Evolutionary conservation across 2,113 vertebrate genomes (phyloP), one percentile per base, ranked within the genome.

Genomic region (Psilopogon haemacephalus): DNA sequence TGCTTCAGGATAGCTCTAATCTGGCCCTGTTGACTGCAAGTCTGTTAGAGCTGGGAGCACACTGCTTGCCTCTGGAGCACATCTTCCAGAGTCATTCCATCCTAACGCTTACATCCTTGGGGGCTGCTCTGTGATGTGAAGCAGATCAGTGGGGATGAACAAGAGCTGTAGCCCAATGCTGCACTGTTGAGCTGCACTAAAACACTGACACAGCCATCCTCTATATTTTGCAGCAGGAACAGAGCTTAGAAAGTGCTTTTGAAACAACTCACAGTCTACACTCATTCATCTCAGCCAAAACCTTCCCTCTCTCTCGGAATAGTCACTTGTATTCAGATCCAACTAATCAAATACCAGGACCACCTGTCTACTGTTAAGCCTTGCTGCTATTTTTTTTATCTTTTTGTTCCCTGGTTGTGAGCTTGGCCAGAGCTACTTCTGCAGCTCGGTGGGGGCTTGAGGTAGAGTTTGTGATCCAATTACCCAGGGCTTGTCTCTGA

Each of bases 401-500:
- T 90, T 27, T 19, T 32, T 83, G 55, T 55, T 79, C 46, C 23
- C 75, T 10, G 37, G 33, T 50, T 87, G 60, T 17, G 68, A 89
- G 28, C 52, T 70, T 35, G 75, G 78, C 68, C 63, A 30, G 40
- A 90, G 50, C 32, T 59, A 1, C 32, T 73, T 83, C 67, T 74
- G 68, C 56, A 0, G 1, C 80, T 84, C 21, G 0, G 54, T 6
- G 0, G 73, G 83, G 38, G 54, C 91, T 77, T 0, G 1, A 71
- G 68, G 46, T 74, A 54, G n/a, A 80, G 32, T 33, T 72, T 91
- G 58, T 0, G 0, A 88, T 79, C 75, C 84, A 89, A 60, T 92
- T 90, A 87, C 71, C 56, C 37, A 48, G 74, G 18, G 63, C 54
- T 74, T 77, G 71, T 74, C 72, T 74, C 52, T 14, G 8, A 28